A percentile compares a stretch with the other conserved stretches of the same genome.
Evolutionary conservation across 2,888 invertebrate species (phyloP).

Genomic region (Sphecodes monilicornis): DNA sequence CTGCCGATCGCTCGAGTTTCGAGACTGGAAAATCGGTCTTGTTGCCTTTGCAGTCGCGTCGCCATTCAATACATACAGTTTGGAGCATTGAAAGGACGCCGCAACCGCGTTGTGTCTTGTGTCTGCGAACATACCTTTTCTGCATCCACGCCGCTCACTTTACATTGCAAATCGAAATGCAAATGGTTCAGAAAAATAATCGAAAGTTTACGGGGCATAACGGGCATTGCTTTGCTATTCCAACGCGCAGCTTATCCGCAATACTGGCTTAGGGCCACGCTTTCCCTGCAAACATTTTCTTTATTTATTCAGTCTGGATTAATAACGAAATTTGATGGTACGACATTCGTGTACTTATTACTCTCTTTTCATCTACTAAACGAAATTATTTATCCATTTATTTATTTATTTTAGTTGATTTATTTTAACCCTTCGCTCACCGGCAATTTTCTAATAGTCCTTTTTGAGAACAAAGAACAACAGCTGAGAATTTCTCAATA

Average conservation of each 20-base stretch:
- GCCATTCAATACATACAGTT: background rate
- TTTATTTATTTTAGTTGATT: too few species aligned
- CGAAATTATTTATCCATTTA: background rate
- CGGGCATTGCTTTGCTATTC: background rate
- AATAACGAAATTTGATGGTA: background rate
- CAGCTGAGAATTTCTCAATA: too few species aligned
- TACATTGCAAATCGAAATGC: conserved; percentile 33
- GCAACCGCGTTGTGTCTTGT: background rate
- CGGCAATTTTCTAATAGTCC: too few species aligned
- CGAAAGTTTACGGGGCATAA: background rate
- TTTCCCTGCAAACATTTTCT: background rate
- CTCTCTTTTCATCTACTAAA: background rate
- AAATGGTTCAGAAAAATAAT: conserved; percentile 15
- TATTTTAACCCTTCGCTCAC: too few species aligned
- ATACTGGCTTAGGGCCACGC: background rate
- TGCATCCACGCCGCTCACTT: background rate
- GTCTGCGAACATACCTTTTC: conserved; percentile 3
- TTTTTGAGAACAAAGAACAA: too few species aligned
- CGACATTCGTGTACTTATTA: background rate
- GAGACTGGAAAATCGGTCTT: conserved; percentile 2
- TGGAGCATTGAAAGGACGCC: conserved; percentile 7
- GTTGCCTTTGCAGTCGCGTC: conserved; percentile 4
- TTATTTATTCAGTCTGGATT: background rate
- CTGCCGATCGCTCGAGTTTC: conserved; percentile 3
- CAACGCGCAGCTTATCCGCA: background rate